Conservation (phyloP, 2,888 invertebrate genomes). For the Eupithecia inturbata region DNA sequence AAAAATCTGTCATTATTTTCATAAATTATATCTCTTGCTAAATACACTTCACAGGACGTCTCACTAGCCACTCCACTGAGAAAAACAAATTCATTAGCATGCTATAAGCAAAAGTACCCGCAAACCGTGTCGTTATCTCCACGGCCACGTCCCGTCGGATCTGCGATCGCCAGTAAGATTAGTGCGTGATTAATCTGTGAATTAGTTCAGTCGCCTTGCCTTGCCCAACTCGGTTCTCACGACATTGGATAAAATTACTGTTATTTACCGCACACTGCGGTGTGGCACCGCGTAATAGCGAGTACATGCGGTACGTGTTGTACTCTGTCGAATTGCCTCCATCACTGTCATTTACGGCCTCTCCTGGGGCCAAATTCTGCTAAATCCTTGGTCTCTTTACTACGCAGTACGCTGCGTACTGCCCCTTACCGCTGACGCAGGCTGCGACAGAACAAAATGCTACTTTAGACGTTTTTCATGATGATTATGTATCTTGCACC, state of each 20-base stretch:
- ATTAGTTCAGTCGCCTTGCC: slow-evolving; percentile 68
- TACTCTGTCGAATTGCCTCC: not conserved
- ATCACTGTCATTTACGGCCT: not conserved
- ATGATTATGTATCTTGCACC: too few species aligned
- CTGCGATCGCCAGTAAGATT: slow-evolving; percentile 73
- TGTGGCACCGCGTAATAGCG: slow-evolving; percentile 30
- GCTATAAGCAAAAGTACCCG: slow-evolving; percentile 26
- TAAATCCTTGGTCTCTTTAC: too few species aligned
- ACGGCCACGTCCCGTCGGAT: slow-evolving; percentile 56
- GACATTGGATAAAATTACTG: slow-evolving; percentile 80
- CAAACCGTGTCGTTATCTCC: slow-evolving; percentile 56
- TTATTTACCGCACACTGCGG: slow-evolving; percentile 61
- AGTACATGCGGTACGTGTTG: not conserved
- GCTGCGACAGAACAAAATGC: too few species aligned
- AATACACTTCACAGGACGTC: not conserved
- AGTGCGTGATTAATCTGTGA: slow-evolving; percentile 70
- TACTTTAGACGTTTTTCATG: too few species aligned
- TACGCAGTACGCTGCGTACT: too few species aligned
- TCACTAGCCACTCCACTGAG: not conserved
- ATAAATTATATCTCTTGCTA: not conserved
- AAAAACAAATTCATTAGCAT: slow-evolving; percentile 21
- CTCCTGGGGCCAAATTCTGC: not conserved
- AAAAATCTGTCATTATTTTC: not conserved
- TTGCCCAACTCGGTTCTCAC: slow-evolving; percentile 77
- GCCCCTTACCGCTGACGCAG: too few species aligned